phyloP scores from a whole-genome alignment of 2,113 vertebrate genomes.

The Aegotheles bennettii region DNA sequence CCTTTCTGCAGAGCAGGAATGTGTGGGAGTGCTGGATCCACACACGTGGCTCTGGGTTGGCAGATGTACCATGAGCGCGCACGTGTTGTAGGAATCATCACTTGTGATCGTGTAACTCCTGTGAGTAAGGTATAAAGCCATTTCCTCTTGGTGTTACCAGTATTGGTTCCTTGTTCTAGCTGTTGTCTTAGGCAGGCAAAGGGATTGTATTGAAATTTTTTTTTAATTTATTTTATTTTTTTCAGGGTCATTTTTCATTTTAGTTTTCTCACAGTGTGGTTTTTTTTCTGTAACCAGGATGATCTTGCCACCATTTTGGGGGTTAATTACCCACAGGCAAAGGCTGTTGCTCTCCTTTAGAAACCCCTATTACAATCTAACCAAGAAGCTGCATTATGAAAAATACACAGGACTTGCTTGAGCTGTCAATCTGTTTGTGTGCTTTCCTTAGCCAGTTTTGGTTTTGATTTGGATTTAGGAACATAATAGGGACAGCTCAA shows the following conservation, averaged over 20 bases:
- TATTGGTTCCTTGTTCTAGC: background rate
- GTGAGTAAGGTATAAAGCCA: background rate
- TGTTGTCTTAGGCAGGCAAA: background rate
- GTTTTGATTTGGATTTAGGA: background rate
- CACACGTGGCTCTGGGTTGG: background rate
- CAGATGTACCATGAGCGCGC: rapidly evolving
- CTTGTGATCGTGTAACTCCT: background rate
- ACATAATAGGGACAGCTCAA: background rate
- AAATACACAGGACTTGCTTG: background rate
- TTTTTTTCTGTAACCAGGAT: background rate
- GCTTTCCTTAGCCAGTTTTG: background rate
- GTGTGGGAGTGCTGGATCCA: background rate
- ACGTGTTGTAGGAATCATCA: background rate
- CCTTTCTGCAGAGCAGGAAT: too few species aligned
- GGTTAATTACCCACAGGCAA: background rate
- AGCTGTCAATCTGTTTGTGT: background rate
- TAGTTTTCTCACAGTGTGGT: background rate
- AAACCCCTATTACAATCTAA: background rate
- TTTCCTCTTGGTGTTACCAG: background rate
- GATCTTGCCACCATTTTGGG: background rate
- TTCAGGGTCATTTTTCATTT: background rate
- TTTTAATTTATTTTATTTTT: background rate
- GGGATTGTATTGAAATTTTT: background rate
- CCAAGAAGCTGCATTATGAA: background rate
- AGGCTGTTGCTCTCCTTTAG: background rate